Evolutionary conservation across 2,888 invertebrate species (phyloP).

Genomic region (Dasysyrphus albostriatus): DNA sequence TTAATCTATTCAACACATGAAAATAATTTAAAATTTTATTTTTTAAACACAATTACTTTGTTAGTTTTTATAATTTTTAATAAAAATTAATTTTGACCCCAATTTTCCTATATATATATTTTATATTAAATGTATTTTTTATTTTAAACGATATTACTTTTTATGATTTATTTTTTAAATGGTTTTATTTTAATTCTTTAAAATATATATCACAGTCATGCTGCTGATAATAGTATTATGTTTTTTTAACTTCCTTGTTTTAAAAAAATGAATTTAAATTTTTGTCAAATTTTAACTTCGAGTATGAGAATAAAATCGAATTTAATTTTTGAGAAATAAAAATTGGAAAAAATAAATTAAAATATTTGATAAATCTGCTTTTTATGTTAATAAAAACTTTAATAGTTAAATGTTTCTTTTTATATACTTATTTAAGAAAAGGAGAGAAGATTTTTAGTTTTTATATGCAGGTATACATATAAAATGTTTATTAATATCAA

Average conservation of each 20-base stretch:
- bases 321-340: constrained; percentile 33
- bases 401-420: constrained; percentile 26
- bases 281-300: constrained; percentile 17
- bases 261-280: constrained; percentile 50
- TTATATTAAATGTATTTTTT: constrained; percentile 51
- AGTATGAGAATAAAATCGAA: constrained; percentile 26
- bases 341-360: constrained; percentile 30
- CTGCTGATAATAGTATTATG: constrained; percentile 78
- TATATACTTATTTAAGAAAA: constrained; percentile 62
- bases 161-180: constrained; percentile 23
- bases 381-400: constrained; percentile 48
- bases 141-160: constrained; percentile 65
- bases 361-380: constrained; percentile 36
- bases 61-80: constrained; percentile 50
- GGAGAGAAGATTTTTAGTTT: constrained; percentile 56
- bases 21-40: constrained; percentile 32
- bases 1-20: constrained; percentile 1
- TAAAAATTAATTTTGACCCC: constrained; percentile 74
- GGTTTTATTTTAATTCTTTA: constrained; percentile 62
- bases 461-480: constrained; percentile 45
- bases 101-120: constrained; percentile 60
- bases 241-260: constrained; percentile 53
- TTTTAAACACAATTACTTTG: constrained; percentile 40
- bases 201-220: constrained; percentile 79
- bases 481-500: constrained; percentile 61